Percentiles rank a stretch among this genome's conserved stretches.
Evolutionary conservation across 2,113 vertebrate genomes (phyloP).

Genomic region (Tupaia tana): DNA sequence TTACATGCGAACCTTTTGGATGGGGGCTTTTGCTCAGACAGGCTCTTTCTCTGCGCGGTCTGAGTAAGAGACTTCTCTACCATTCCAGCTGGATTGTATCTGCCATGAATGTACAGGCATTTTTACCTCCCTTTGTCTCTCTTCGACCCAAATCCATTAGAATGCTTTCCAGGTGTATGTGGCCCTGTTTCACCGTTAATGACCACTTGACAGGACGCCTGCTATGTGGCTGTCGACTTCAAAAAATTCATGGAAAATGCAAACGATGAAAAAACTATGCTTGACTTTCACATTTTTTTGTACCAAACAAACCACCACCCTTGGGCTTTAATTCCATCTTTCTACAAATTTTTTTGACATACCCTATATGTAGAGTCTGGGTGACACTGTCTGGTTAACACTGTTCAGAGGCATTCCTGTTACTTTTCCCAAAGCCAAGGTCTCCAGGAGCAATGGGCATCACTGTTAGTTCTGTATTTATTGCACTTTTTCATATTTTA

Average conservation of each 20-base stretch:
- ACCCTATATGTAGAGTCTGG: neutral
- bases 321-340: too few relatives aligned
- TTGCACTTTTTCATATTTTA: neutral
- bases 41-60: neutral
- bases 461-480: too few relatives aligned
- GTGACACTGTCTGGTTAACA: too few relatives aligned
- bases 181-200: too few relatives aligned
- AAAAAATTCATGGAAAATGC: too few relatives aligned
- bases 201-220: rapidly evolving
- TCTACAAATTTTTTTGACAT: too few relatives aligned
- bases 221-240: neutral
- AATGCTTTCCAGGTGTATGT: too few relatives aligned
- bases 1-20: neutral
- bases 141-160: rapidly evolving
- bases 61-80: neutral
- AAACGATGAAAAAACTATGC: too few relatives aligned
- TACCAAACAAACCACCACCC: too few relatives aligned
- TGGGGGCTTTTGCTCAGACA: neutral
- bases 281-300: too few relatives aligned
- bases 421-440: neutral
- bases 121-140: neutral
- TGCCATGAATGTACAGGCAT: neutral
- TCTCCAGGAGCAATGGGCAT: neutral
- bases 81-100: neutral
- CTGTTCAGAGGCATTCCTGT: too few relatives aligned